Percentiles rank a stretch among this genome's conserved stretches.
Evolutionary conservation across 1,140 invertebrate genomes (phyloP).

Genomic region (Leptoteleia sp.): DNA sequence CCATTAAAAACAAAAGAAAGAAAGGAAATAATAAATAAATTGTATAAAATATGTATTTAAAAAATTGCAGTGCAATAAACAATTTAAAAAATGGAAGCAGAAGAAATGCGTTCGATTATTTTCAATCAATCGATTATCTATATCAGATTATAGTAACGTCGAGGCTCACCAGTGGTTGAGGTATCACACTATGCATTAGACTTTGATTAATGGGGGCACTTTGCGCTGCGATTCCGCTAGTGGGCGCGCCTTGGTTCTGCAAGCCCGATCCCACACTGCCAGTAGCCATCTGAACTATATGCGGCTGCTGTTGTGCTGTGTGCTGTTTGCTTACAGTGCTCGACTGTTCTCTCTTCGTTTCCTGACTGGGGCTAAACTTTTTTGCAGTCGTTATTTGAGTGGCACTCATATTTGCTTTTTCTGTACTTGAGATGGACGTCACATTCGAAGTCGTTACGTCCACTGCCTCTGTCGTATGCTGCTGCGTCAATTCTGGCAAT

Average conservation of each 20-base stretch:
- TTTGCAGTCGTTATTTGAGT: constrained; percentile 69
- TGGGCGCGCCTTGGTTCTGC: constrained; percentile 72
- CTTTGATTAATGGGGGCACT: constrained; percentile 78
- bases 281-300: constrained; percentile 66
- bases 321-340: constrained; percentile 57
- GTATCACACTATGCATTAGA: constrained; percentile 79
- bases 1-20: no score
- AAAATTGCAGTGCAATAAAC: no score
- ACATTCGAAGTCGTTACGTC: constrained; percentile 73
- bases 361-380: constrained; percentile 70
- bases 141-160: constrained; percentile 39
- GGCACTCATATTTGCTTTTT: constrained; percentile 70
- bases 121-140: no score
- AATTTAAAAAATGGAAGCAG: no score
- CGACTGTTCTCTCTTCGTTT: constrained; percentile 73
- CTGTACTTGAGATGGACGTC: constrained; percentile 73
- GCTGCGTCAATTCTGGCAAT: constrained; percentile 77
- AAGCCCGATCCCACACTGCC: constrained; percentile 64
- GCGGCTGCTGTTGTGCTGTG: constrained; percentile 64
- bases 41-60: no score
- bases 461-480: constrained; percentile 67
- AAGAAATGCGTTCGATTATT: no score
- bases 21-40: no score
- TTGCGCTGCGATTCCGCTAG: constrained; percentile 75
- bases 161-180: constrained; percentile 78